Conservation (phyloP, 1,140 invertebrate species). For the Tyrophagus putrescentiae region DNA sequence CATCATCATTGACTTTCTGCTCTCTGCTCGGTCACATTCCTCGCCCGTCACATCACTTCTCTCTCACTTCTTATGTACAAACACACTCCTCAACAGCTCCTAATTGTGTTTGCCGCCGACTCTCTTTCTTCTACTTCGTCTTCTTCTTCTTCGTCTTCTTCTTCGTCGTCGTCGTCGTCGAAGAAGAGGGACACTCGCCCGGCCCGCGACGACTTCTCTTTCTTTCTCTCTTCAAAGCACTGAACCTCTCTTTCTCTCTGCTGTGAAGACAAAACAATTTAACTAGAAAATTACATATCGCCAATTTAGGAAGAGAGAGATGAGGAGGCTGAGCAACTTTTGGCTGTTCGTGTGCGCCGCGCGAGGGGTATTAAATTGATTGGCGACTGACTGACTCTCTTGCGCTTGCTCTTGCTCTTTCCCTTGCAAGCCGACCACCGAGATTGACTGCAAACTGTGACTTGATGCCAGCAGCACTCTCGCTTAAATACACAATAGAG, state of each 20-base stretch:
- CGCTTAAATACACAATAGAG: not conserved
- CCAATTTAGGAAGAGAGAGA: slow-evolving; percentile 3
- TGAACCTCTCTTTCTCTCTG: too few relatives aligned
- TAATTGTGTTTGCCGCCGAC: slow-evolving; percentile 6
- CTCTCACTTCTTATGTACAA: not conserved
- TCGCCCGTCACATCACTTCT: too few relatives aligned
- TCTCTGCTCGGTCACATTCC: not conserved
- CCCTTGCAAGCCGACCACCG: too few relatives aligned
- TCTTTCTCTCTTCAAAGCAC: too few relatives aligned
- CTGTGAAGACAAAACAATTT: slow-evolving; percentile 15
- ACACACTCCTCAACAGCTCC: not conserved
- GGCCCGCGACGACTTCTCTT: too few relatives aligned
- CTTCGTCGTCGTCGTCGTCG: too few relatives aligned
- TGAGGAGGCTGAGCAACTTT: too few relatives aligned
- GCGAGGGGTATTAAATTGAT: not conserved
- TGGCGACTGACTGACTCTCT: not conserved
- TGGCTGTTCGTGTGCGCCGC: not conserved
- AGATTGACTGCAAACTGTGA: too few relatives aligned
- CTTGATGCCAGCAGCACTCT: not conserved
- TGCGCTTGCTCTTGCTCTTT: not conserved
- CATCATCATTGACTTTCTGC: not conserved
- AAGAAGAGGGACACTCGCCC: too few relatives aligned
- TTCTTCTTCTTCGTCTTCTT: too few relatives aligned
- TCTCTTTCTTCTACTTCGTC: too few relatives aligned
- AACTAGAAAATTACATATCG: slow-evolving; percentile 19